These are phyloP conservation scores for Drosophila gunungcola DNA, from an alignment of 1,140 invertebrate species.

Conservation along the genomic window DNA sequence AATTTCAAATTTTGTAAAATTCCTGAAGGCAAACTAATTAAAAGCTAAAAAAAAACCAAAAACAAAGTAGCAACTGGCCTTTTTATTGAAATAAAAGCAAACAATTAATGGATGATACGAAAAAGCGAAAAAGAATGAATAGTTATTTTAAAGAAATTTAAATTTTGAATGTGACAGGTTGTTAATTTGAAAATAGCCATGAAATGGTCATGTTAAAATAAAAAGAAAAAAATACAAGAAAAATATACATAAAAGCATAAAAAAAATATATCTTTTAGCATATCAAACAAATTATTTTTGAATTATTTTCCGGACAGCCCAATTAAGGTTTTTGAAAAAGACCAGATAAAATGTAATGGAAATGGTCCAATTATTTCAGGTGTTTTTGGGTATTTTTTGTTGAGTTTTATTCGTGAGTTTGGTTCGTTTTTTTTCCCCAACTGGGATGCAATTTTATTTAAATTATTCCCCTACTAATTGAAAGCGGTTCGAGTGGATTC, in stretches of 20 bases:
- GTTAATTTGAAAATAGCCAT: too few relatives aligned
- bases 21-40: too few relatives aligned
- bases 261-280: background rate
- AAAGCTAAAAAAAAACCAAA: background rate
- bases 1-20: too few relatives aligned
- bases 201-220: too few relatives aligned
- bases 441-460: slow-evolving; percentile 19
- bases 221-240: too few relatives aligned
- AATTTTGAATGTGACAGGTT: too few relatives aligned
- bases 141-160: too few relatives aligned
- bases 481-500: slow-evolving; percentile 27
- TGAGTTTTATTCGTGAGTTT: background rate
- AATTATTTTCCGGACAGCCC: too few relatives aligned
- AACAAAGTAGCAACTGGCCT: background rate
- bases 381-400: background rate
- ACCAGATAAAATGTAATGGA: background rate
- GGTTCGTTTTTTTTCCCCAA: slow-evolving; percentile 13
- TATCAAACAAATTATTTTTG: background rate
- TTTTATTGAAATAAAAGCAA: too few relatives aligned
- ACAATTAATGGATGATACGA: too few relatives aligned
- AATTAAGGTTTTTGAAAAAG: background rate
- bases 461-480: slow-evolving; percentile 44
- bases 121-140: too few relatives aligned
- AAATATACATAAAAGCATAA: too few relatives aligned
- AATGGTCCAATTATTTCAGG: background rate